A percentile compares a stretch with the other conserved stretches of the same genome.
Conservation (phyloP, 2,797 vertebrate genomes). For the Dryobates pubescens region DNA sequence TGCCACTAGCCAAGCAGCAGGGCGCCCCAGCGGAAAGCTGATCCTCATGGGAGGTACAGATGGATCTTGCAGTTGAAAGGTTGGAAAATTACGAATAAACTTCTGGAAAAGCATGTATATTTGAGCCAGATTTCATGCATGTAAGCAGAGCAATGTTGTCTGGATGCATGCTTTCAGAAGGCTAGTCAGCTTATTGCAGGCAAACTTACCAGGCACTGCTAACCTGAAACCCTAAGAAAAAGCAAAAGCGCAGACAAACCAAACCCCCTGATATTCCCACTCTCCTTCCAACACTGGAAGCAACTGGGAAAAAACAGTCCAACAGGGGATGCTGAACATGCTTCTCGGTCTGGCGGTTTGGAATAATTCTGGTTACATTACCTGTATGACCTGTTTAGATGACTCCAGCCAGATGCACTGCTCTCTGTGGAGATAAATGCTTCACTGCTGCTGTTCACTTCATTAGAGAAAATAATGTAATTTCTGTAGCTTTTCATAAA, state of each 20-base stretch:
- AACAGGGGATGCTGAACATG: neutral
- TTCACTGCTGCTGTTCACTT: neutral
- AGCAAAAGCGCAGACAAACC: neutral
- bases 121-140: neutral
- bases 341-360: accelerated
- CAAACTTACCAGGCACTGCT: neutral
- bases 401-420: neutral
- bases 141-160: neutral
- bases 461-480: neutral
- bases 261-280: neutral
- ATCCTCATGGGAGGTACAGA: neutral
- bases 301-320: neutral
- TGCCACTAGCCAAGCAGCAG: neutral
- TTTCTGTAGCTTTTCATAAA: neutral
- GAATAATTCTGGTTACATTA: neutral
- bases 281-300: neutral
- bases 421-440: neutral
- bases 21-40: neutral
- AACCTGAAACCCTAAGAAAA: neutral
- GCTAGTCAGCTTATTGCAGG: neutral
- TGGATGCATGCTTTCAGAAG: neutral
- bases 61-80: neutral
- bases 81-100: neutral
- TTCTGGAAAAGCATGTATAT: neutral
- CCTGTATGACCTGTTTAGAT: neutral